Base-by-base conservation (phyloP, 2,888 invertebrate species). In the Eueremaeus valkanovi region DNA sequence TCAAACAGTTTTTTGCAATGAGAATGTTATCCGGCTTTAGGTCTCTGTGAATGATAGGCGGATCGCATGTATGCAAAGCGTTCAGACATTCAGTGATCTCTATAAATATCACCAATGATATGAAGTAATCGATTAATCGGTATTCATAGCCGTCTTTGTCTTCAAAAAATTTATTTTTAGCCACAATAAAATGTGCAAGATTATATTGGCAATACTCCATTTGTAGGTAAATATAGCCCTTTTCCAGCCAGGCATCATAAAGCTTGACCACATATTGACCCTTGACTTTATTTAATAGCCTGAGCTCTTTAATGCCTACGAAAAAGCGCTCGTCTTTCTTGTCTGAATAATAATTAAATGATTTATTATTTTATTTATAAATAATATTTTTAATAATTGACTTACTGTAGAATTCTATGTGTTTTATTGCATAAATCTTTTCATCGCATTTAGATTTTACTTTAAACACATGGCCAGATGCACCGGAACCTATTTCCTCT, bases 1-100 rank as follows among this genome's bases (percentile, higher is more conserved):
- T 58, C 2, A 58, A 13, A 9, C 16, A 2, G 2, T 58, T 27
- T 21, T 58, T 13, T 5, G 13, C 2, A 27, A 58, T 27, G 27
- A 58, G 29, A 58, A 58, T 29, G 27, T 58, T 58, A 13, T 58
- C 58, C 5, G 58, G 58, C 11, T 58, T 58, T 8, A 58, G n/a
- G 16, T 58, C 58, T 58, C 58, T 58, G 58, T 58, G 58, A 58
- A 58, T 58, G 13, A 58, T 58, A 1, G 58, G 58, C 2, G 58
- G 27, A 3, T 9, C 16, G 2, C 24, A 27, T 8, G 58, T 58
- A 29, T 58, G 58, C 58, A 58, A 58, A 27, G 16, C 24, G 58
- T 58, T 58, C 1, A 58, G 58, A 21, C 58, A 21, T 3, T 58
- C 13, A 29, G 27, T 29, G 13, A 58, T 24, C 29, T 58, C 27